These are phyloP conservation scores for Bombylius discolor DNA, from an alignment of 2,888 invertebrate genomes.

Conservation along the genomic window DNA sequence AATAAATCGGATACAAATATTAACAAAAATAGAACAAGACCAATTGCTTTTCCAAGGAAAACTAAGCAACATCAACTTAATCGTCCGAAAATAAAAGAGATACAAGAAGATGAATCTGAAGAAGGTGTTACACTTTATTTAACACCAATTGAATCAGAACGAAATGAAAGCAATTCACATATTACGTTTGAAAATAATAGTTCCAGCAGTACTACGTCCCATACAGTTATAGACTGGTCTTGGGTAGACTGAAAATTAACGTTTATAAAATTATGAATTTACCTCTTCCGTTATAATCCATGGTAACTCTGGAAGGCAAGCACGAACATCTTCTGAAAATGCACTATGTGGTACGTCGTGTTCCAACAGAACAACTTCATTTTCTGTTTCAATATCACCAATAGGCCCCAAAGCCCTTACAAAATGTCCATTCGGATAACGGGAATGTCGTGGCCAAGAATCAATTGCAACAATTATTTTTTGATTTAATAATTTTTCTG, in stretches of 20 bases:
- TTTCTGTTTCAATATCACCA: constrained; percentile 91
- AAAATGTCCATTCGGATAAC: constrained; percentile 92
- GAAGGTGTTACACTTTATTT: constrained; percentile 7
- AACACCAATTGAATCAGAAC: background rate
- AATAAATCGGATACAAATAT: background rate
- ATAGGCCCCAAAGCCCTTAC: constrained; percentile 83
- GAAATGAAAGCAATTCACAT: background rate
- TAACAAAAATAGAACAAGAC: background rate
- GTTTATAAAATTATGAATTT: constrained; percentile 16
- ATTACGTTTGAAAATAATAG: background rate
- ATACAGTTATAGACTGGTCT: background rate
- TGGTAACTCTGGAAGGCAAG: constrained; percentile 77
- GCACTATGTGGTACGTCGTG: constrained; percentile 94
- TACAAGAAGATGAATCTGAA: background rate
- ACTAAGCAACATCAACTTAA: background rate
- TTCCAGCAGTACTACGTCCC: background rate
- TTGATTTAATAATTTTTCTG: constrained; percentile 63
- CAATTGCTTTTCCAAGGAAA: background rate
- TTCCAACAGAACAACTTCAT: constrained; percentile 88
- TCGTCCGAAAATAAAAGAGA: background rate
- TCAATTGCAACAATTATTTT: constrained; percentile 93
- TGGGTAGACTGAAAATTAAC: background rate
- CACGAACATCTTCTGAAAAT: constrained; percentile 88
- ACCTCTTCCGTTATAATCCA: constrained; percentile 81
- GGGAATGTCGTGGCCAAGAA: constrained; percentile 86